These are phyloP conservation scores for Seira musarum DNA, from an alignment of 2,888 invertebrate genomes.

Conservation along the genomic window DNA sequence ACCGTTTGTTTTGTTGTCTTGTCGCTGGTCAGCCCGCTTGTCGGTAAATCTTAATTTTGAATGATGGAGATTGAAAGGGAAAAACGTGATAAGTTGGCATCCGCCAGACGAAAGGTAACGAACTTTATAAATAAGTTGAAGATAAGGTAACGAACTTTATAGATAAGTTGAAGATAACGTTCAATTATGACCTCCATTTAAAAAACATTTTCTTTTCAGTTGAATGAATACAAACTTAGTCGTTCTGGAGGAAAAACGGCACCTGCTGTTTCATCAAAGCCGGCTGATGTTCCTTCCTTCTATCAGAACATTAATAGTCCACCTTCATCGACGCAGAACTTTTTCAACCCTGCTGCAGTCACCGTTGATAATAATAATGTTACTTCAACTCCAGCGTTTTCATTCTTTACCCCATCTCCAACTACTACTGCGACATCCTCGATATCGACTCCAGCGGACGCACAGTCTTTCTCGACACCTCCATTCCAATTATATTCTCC, in stretches of 20 bases:
- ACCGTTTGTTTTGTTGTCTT: no score
- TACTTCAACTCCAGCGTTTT: background rate
- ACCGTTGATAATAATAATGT: slow-evolving; percentile 28
- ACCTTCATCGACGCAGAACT: slow-evolving; percentile 6
- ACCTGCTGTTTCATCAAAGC: slow-evolving; percentile 14
- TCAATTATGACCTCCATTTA: background rate
- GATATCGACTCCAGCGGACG: no score
- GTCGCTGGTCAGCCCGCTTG: no score
- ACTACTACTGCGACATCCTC: no score
- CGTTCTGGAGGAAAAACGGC: background rate
- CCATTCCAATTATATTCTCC: no score
- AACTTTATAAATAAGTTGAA: background rate
- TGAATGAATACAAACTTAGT: slow-evolving; percentile 55
- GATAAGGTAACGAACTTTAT: slow-evolving; percentile 39
- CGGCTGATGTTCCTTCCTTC: slow-evolving; percentile 47
- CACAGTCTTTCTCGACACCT: no score
- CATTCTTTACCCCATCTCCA: slow-evolving; percentile 22
- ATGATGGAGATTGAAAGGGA: slow-evolving; percentile 49
- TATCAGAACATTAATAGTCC: slow-evolving; percentile 40
- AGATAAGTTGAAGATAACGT: slow-evolving; percentile 38
- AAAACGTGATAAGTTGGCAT: slow-evolving; percentile 47
- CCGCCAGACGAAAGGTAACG: slow-evolving; percentile 56
- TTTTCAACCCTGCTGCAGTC: slow-evolving; percentile 45
- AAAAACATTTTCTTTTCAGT: slow-evolving; percentile 33
- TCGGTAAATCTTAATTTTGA: no score